Conservation (phyloP, 2,113 vertebrate genomes). For the Trogon melanurus region DNA sequence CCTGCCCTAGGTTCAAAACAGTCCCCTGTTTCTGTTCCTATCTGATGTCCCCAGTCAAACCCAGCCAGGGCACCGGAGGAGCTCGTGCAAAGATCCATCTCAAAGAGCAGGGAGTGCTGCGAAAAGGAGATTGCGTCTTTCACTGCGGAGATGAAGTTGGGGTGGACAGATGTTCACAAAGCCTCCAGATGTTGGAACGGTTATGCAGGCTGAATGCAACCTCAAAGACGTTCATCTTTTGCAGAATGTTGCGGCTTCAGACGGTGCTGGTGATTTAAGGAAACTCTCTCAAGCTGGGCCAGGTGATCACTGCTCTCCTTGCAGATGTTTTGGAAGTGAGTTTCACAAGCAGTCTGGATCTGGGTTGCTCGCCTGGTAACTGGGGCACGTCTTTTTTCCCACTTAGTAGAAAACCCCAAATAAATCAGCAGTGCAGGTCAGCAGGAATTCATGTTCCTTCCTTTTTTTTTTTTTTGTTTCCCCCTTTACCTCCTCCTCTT, state of each 20-base stretch:
- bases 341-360: conserved; percentile 40
- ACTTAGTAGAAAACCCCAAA: neutral
- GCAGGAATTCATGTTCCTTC: neutral
- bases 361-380: neutral
- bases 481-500: neutral
- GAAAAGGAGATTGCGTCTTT: neutral
- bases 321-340: conserved; percentile 22
- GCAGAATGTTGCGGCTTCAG: neutral
- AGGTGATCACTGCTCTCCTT: conserved; percentile 2
- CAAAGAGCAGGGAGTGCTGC: neutral
- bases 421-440: conserved; percentile 40
- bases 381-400: neutral
- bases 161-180: neutral
- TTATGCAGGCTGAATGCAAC: neutral
- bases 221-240: neutral
- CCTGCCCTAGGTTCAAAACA: neutral
- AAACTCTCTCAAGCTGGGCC: neutral
- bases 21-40: neutral
- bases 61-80: neutral
- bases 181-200: neutral
- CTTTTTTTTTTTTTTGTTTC: neutral
- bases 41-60: neutral
- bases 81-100: neutral
- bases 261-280: neutral
- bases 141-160: neutral